phyloP scores from a whole-genome alignment of 2,888 invertebrate species.

The Lasioglossum marginatum region DNA sequence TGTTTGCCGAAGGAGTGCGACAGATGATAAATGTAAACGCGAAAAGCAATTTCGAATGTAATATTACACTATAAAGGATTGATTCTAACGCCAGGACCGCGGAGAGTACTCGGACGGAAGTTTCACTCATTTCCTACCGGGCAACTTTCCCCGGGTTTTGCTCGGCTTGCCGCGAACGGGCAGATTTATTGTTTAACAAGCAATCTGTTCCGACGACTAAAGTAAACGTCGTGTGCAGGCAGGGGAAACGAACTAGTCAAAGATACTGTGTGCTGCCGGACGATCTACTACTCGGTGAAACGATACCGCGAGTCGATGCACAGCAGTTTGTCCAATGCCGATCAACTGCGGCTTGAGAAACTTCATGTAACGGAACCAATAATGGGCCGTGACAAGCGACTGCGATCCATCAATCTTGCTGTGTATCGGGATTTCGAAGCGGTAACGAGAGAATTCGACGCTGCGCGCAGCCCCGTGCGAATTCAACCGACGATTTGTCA shows the following conservation, averaged over 20 bases:
- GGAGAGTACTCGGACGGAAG: background rate
- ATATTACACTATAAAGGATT: background rate
- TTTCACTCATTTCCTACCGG: background rate
- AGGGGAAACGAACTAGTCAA: background rate
- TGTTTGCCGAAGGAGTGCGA: background rate
- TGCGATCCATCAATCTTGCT: slow-evolving; percentile 76
- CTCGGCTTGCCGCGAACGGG: background rate
- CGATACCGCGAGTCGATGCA: slow-evolving; percentile 28
- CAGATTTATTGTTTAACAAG: slow-evolving; percentile 33
- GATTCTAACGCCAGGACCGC: background rate
- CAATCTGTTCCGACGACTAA: slow-evolving; percentile 11
- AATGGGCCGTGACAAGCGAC: slow-evolving; percentile 74
- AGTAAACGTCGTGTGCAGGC: background rate
- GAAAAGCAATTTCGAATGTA: background rate
- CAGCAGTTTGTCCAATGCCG: slow-evolving; percentile 68
- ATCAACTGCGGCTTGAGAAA: slow-evolving; percentile 68
- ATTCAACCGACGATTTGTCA: slow-evolving; percentile 2
- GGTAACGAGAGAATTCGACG: slow-evolving; percentile 67
- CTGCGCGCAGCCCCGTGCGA: background rate
- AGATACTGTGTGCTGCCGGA: background rate
- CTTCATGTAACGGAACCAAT: slow-evolving; percentile 77
- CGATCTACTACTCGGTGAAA: slow-evolving; percentile 38
- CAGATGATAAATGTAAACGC: background rate
- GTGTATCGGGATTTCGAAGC: slow-evolving; percentile 68
- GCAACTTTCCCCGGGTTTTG: background rate